phyloP scores from a whole-genome alignment of 2,113 vertebrate genomes.

The Vimba vimba region DNA sequence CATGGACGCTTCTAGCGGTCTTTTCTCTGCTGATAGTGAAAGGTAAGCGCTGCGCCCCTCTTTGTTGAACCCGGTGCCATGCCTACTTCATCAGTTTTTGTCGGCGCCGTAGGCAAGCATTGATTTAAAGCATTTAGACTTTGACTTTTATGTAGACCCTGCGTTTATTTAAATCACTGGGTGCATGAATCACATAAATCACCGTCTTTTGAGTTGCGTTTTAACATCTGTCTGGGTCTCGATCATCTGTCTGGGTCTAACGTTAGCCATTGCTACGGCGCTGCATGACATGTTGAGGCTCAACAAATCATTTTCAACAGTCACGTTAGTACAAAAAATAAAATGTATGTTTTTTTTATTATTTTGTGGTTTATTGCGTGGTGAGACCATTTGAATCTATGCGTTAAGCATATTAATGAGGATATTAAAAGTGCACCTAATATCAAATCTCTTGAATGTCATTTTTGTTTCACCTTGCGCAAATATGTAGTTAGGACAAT shows the following conservation, averaged over 20 bases:
- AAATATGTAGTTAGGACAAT: background rate
- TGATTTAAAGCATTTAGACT: background rate
- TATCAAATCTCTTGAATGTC: background rate
- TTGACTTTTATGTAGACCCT: background rate
- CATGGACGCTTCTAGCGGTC: constrained; percentile 59
- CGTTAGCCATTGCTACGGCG: constrained; percentile 11
- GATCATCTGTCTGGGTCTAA: constrained; percentile 19
- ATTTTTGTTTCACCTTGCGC: background rate
- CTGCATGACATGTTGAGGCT: background rate
- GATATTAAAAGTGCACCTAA: constrained; percentile 15
- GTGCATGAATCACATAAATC: background rate
- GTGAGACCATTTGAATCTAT: too few relatives aligned
- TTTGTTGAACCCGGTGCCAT: constrained; percentile 55
- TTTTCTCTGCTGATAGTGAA: constrained; percentile 65
- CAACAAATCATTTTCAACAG: background rate
- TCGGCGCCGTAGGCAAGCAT: background rate
- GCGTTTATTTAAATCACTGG: background rate
- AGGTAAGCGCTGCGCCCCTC: constrained; percentile 66
- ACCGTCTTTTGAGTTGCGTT: constrained; percentile 1
- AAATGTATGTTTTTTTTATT: background rate
- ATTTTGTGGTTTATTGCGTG: background rate
- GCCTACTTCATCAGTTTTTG: constrained; percentile 38
- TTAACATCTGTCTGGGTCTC: constrained; percentile 40
- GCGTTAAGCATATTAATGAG: constrained; percentile 1
- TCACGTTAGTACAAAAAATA: background rate